Evolutionary conservation across 2,888 invertebrate species (phyloP).

Genomic region (Dioctria linearis): DNA sequence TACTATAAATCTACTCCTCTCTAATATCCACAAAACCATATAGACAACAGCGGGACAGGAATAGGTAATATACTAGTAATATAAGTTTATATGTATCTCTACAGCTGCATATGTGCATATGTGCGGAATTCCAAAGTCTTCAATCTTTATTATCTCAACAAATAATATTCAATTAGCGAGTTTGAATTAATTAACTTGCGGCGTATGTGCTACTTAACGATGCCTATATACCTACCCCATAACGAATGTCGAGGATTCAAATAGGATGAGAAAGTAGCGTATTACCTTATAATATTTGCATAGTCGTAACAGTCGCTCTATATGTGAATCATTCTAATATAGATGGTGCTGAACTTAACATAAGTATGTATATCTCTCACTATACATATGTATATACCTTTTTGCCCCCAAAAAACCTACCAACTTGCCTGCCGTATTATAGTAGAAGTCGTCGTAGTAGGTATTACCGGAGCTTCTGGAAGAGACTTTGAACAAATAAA

Average conservation of each 20-base stretch:
- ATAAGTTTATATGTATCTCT: neutral
- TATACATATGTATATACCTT: no score
- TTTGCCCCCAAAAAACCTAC: neutral
- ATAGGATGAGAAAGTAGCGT: neutral
- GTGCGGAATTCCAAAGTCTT: conserved; percentile 53
- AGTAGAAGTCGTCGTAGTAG: no score
- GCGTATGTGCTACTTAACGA: conserved; percentile 43
- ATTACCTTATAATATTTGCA: conserved; percentile 28
- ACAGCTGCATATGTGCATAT: conserved; percentile 52
- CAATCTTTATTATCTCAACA: conserved; percentile 65
- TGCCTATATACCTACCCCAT: neutral
- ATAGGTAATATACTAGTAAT: no score
- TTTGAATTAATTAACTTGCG: conserved; percentile 70
- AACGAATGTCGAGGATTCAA: neutral
- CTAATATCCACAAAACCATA: no score
- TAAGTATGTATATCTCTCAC: neutral
- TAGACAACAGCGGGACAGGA: no score
- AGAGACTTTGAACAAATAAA: conserved; percentile 58
- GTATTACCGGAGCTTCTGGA: conserved; percentile 8
- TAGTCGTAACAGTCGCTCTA: conserved; percentile 17
- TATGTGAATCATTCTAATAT: neutral
- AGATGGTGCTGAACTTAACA: neutral
- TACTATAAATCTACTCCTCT: no score
- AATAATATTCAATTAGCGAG: conserved; percentile 71
- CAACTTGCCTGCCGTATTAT: conserved; percentile 1